phyloP scores from a whole-genome alignment of 2,888 invertebrate species.

The Drosophila melanosoma region DNA sequence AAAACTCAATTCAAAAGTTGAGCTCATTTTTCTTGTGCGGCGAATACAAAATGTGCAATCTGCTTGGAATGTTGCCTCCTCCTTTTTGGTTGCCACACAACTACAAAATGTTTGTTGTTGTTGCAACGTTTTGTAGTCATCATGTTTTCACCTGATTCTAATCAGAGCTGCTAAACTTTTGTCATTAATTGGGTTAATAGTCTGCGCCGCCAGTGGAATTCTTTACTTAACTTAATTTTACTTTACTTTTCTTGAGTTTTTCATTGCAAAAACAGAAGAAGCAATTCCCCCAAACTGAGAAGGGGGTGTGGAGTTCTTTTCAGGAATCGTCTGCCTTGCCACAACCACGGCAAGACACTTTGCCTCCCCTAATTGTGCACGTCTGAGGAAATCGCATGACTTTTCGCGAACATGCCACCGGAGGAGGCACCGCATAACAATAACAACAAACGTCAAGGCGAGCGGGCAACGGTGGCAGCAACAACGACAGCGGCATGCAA shows the following conservation, averaged over 20 bases:
- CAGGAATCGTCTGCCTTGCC: slow-evolving; percentile 29
- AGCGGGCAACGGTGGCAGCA: slow-evolving; percentile 11
- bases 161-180: slow-evolving; percentile 64
- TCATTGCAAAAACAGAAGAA: slow-evolving; percentile 6
- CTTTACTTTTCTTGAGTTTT: background rate
- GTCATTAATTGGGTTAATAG: slow-evolving; percentile 63
- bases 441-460: slow-evolving; percentile 35
- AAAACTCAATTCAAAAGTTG: background rate
- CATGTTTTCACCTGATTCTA: slow-evolving; percentile 61
- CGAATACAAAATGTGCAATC: background rate
- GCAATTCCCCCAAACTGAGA: slow-evolving; percentile 16
- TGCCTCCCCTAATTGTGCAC: slow-evolving; percentile 57
- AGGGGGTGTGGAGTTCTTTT: slow-evolving; percentile 31
- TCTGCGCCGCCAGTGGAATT: slow-evolving; percentile 55
- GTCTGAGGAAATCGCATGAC: slow-evolving; percentile 70
- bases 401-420: slow-evolving; percentile 72
- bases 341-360: background rate
- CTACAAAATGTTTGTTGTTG: too few species aligned
- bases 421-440: slow-evolving; percentile 12
- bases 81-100: background rate
- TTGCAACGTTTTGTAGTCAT: slow-evolving; percentile 51
- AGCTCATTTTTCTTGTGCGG: background rate
- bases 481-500: slow-evolving; percentile 63
- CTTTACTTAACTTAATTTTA: slow-evolving; percentile 20
- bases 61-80: background rate